Evolutionary conservation across 1,140 invertebrate genomes (phyloP).

Genomic region (Hylyphantes graminicola): DNA sequence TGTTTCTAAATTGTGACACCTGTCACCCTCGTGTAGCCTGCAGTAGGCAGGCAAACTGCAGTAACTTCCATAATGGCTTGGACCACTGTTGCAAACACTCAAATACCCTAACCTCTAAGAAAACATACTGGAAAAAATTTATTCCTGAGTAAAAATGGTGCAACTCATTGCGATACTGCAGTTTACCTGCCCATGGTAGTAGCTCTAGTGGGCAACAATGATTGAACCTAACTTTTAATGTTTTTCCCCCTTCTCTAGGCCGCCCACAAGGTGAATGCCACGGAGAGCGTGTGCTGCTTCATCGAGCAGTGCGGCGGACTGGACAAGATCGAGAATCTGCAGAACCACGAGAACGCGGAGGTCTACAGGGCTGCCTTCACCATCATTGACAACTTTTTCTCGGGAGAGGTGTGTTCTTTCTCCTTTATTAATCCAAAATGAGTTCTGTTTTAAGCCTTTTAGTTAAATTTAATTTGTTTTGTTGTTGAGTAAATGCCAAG

Average conservation of each 20-base stretch:
- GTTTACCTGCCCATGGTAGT: no score
- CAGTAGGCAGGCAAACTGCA: no score
- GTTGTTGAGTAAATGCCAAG: not conserved
- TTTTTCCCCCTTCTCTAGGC: slow-evolving; percentile 65
- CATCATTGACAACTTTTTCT: slow-evolving; percentile 88
- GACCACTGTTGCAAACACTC: no score
- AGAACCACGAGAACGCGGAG: slow-evolving; percentile 80
- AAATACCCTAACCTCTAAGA: no score
- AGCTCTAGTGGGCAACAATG: no score
- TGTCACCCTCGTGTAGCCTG: no score
- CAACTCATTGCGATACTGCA: no score
- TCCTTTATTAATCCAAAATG: not conserved
- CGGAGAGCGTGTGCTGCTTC: slow-evolving; percentile 71
- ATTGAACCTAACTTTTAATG: not conserved
- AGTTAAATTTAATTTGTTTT: not conserved
- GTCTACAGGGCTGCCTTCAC: slow-evolving; percentile 85
- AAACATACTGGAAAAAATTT: no score
- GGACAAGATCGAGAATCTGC: slow-evolving; percentile 80
- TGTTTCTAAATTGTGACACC: no score
- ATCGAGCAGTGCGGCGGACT: slow-evolving; percentile 77
- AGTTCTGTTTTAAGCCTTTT: not conserved
- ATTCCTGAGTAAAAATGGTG: no score
- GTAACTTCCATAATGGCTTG: no score
- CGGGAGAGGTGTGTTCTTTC: slow-evolving; percentile 68
- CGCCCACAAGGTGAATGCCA: slow-evolving; percentile 71